Base-by-base conservation (phyloP, 2,888 invertebrate species). In the Muschampia plurimacula region DNA sequence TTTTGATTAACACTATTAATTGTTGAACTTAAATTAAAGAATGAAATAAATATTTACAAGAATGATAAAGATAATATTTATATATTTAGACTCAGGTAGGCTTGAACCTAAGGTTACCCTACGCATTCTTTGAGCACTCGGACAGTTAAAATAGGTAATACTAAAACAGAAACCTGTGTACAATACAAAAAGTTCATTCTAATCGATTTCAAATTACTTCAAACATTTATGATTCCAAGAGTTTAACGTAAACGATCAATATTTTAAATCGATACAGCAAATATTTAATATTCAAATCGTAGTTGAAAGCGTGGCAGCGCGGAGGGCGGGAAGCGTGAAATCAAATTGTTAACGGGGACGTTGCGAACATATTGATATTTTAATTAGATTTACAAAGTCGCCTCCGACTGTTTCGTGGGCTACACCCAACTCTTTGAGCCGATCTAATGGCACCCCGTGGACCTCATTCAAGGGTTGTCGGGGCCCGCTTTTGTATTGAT, bases 301-400 rank as follows among this genome's bases (percentile, higher is more conserved):
- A 67, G 62, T 68, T 64, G 39, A 52, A 67, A 68, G 72, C 68
- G 71, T 73, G 52, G 59, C 67, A 67, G 81, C 72, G 76, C 78
- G 76, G 77, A 83, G 83, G 86, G 87, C 83, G 87, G 84, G 82
- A 89, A 87, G 91, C 93, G 91, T 93, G 90, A 93, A 94, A 93
- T 94, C 89, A 86, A 93, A 93, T 93, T 91, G 91, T 93, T 89
- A 89, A 88, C 90, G 89, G 89, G 89, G 88, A 83, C 86, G 88
- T 86, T 87, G 89, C 84, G 86, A 93, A 88, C 94, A 93, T 94
- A 94, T 93, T 94, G 93, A 94, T 93, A 94, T 93, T 94, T 93
- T 93, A 94, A 94, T 94, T 94, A 94, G 94, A 94, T 94, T 93
- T 91, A 92, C 93, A 92, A 93, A 92, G 92, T 92, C 88, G 87